A percentile compares a stretch with the other conserved stretches of the same genome.
Evolutionary conservation across 2,797 vertebrate species (phyloP).

Genomic region (Phaenicophaeus curvirostris): DNA sequence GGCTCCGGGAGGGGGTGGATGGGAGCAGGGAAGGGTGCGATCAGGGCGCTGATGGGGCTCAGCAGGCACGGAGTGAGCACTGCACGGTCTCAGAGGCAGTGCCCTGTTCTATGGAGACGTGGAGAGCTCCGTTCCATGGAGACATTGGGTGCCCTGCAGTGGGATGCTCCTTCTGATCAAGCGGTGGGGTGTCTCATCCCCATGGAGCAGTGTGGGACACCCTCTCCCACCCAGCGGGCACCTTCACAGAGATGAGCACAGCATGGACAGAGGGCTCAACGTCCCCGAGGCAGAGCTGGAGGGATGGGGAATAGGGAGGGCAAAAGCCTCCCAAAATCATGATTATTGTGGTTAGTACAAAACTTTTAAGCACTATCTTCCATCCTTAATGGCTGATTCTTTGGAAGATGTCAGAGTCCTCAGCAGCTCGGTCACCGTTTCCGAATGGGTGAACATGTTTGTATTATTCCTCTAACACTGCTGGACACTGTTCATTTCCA

Average conservation of each 20-base stretch:
- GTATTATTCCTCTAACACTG: accelerated
- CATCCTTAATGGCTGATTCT: accelerated
- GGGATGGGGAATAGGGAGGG: neutral
- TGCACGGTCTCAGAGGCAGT: too few relatives aligned
- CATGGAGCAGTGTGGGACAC: too few relatives aligned
- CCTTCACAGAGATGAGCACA: accelerated
- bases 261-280: accelerated
- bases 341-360: accelerated
- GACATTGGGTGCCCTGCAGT: too few relatives aligned
- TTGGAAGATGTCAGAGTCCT: neutral
- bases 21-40: too few relatives aligned
- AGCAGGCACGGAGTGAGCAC: too few relatives aligned
- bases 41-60: too few relatives aligned
- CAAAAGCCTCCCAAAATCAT: too few relatives aligned
- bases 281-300: accelerated
- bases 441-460: accelerated
- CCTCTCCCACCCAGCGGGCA: too few relatives aligned
- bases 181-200: too few relatives aligned
- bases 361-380: accelerated
- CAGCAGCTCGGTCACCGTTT: neutral
- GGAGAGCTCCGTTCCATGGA: too few relatives aligned
- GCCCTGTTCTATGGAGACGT: too few relatives aligned
- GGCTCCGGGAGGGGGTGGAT: neutral
- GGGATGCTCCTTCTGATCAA: too few relatives aligned
- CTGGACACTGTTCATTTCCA: accelerated